Percentiles rank a stretch among this genome's conserved stretches.
phyloP scores from a whole-genome alignment of 1,140 invertebrate species.

The Ceratoteleas bidentatus region DNA sequence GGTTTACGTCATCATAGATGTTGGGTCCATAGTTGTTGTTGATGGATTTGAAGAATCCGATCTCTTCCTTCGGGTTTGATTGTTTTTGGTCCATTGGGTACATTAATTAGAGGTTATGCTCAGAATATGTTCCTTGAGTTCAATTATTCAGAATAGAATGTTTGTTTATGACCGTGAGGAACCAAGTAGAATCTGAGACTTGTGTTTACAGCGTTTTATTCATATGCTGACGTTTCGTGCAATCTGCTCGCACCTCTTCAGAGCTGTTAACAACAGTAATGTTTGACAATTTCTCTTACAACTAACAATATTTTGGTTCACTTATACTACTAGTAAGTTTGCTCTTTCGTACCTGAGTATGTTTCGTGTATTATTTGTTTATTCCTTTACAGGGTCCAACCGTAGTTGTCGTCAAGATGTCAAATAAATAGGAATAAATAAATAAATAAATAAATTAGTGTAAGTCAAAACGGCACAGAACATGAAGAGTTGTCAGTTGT shows the following conservation, averaged over 20 bases:
- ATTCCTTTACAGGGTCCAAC: too few relatives aligned
- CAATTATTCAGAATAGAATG: not conserved
- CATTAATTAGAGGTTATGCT: not conserved
- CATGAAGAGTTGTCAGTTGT: too few relatives aligned
- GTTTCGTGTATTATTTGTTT: too few relatives aligned
- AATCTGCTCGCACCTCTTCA: slow-evolving; percentile 1
- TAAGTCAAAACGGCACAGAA: too few relatives aligned
- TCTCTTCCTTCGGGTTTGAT: not conserved
- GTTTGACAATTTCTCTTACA: too few relatives aligned
- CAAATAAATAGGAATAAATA: too few relatives aligned
- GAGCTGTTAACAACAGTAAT: not conserved
- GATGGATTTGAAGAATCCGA: not conserved
- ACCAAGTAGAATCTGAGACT: not conserved
- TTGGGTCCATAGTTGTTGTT: not conserved
- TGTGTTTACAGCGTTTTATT: not conserved
- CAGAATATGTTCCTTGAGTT: too few relatives aligned
- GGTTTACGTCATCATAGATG: not conserved
- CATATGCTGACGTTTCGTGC: slow-evolving; percentile 6
- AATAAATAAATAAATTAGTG: too few relatives aligned
- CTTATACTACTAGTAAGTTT: too few relatives aligned
- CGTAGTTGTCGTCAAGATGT: too few relatives aligned
- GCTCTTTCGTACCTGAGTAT: too few relatives aligned
- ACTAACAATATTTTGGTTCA: too few relatives aligned
- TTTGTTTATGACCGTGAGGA: not conserved
- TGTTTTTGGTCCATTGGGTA: slow-evolving; percentile 8